Evolutionary conservation across 2,888 invertebrate genomes (phyloP), one percentile per base, ranked within the genome.

Genomic region (Ennomos quercinarius): DNA sequence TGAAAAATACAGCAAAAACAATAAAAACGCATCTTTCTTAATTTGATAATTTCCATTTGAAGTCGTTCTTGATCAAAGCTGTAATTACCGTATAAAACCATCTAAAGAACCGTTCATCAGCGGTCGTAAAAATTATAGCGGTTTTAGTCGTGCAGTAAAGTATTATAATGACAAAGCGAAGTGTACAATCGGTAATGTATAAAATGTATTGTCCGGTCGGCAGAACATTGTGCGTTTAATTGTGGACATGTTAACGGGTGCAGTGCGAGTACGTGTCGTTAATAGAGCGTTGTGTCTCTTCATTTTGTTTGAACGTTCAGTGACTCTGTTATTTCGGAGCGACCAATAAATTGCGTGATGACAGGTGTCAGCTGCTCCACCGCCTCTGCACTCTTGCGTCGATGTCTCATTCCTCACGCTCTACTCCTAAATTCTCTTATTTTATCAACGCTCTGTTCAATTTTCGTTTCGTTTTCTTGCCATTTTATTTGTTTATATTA

Each of bases 331-430:
- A 91, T 91, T 92, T 91, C 89, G 89, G 91, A 89, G 88, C 88
- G 85, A 76, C 86, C 90, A 90, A 92, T 92, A 91, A 91, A 91
- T 91, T 89, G 92, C 89, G 86, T 85, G 92, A 91, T 92, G 92
- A 91, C 92, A 91, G 90, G 87, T 91, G 92, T 91, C 91, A 91
- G 91, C 91, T 90, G 91, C 90, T 89, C 87, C 81, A 86, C 86
- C 91, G 91, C 92, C 91, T 91, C 90, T 91, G 91, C 92, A 91
- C 91, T 91, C 91, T 89, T 87, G 91, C 91, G 91, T 87, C 90
- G 91, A 91, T 90, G 91, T 90, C 89, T 91, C 91, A 92, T 92
- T 91, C 89, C 91, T 91, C 90, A 91, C 90, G 89, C 80, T 89
- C 85, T 86, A 83, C 89, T 88, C 89, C 88, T 87, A 85, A 87